Evolutionary conservation across 2,888 invertebrate species (phyloP), one percentile per base, ranked within the genome.

Genomic region (Blera fallax): DNA sequence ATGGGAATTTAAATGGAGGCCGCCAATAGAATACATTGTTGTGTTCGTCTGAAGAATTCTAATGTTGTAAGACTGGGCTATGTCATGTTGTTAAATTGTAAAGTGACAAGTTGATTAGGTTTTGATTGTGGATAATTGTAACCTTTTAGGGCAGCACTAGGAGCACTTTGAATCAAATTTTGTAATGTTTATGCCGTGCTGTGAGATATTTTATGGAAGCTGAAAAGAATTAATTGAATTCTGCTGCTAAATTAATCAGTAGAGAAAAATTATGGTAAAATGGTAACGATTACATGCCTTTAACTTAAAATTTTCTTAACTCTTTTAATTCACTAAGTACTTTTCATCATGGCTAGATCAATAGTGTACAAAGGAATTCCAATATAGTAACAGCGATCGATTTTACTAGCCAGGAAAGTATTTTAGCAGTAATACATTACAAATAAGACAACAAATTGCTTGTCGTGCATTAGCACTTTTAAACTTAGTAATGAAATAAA

Each of bases 41-140:
- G 50, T 37, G 18, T 45, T n/a, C 37, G 72, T 58, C 48, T 72
- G 32, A 70, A 58, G 40, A 73, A 67, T 73, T 83, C 60, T 78
- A 73, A 78, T 83, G 78, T 78, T 45, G 52, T 52, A 72, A 78
- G 58, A 77, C 54, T 67, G 60, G 37, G 73, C 67, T 45, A 29
- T 69, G 73, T 78, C 54, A 52, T 60, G 72, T 50, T 45, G 64
- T 52, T 34, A 37, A 58, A 52, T 79, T 73, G 11, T 69, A 74
- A 79, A 79, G 83, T 73, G 83, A 69, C 79, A 83, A 78, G 67
- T 83, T 83, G 83, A 83, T 83, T 83, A 73, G 83, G 18, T 34
- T 73, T 78, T 83, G 83, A 83, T 83, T 83, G 43, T 69, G 67
- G 73, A 73, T 74, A 83, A 78, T 83, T 83, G 78, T 52, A 73